Conservation (phyloP, 2,888 invertebrate species). For the Germaria angustata region DNA sequence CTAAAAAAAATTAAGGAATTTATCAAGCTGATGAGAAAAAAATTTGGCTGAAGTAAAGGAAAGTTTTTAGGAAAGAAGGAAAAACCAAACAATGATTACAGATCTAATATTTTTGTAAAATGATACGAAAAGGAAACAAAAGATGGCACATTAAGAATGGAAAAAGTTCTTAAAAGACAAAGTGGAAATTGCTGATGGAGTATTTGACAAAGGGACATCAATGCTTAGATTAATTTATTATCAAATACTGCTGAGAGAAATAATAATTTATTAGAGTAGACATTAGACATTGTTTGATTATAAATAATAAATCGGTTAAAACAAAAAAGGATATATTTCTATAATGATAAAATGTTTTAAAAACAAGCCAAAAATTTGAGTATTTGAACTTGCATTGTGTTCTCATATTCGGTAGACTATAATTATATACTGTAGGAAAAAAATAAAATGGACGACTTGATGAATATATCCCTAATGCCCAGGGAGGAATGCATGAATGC, state of each 20-base stretch:
- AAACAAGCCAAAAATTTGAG: constrained; percentile 19
- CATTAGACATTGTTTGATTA: not conserved
- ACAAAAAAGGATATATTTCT: constrained; percentile 4
- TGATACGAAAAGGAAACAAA: not conserved
- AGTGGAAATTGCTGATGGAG: constrained; percentile 17
- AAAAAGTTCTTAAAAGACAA: not conserved
- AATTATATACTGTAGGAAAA: constrained; percentile 7
- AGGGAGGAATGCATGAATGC: constrained; percentile 72
- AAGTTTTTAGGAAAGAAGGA: not conserved
- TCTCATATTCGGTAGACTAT: not conserved
- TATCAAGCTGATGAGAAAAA: constrained; percentile 4
- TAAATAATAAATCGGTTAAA: not conserved
- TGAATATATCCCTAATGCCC: constrained; percentile 73
- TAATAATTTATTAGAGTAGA: not conserved
- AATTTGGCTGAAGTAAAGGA: not conserved
- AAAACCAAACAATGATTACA: not conserved
- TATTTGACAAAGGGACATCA: not conserved
- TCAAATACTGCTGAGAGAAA: not conserved
- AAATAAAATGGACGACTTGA: constrained; percentile 72
- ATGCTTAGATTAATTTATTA: not conserved
- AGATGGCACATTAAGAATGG: constrained; percentile 14
- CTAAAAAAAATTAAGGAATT: constrained; percentile 9
- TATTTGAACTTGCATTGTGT: constrained; percentile 14
- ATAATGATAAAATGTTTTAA: not conserved
- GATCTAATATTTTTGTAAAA: not conserved